Conservation (phyloP, 1,140 invertebrate species). For the Drosophila ironensis region DNA sequence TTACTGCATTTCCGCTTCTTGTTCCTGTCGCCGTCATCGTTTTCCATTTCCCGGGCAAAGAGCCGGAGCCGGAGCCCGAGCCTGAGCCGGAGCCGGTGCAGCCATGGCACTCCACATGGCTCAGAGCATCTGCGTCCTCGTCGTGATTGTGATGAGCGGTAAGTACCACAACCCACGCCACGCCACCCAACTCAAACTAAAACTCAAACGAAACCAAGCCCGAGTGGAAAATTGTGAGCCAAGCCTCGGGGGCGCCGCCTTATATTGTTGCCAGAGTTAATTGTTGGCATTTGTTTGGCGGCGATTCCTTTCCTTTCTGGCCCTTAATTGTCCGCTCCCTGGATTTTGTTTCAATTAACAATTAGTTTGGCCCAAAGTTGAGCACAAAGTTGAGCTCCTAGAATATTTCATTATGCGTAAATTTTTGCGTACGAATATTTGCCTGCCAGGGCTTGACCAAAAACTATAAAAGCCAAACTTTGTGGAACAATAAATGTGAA, state of each 20-base stretch:
- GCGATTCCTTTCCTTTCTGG: slow-evolving; percentile 26
- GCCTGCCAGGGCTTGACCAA: slow-evolving; percentile 11
- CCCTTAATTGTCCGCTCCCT: slow-evolving; percentile 30
- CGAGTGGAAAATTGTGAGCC: background rate
- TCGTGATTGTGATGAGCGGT: slow-evolving; percentile 74
- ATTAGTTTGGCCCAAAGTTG: slow-evolving; percentile 62
- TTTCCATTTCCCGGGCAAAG: slow-evolving; percentile 13
- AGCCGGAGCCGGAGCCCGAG: background rate
- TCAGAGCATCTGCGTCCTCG: slow-evolving; percentile 59
- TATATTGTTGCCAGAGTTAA: slow-evolving; percentile 71
- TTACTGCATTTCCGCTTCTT: slow-evolving; percentile 75
- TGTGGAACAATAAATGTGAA: background rate
- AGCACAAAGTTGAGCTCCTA: slow-evolving; percentile 37
- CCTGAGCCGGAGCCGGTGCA: background rate
- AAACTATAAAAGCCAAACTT: slow-evolving; percentile 10
- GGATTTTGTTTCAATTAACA: slow-evolving; percentile 74
- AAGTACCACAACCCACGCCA: slow-evolving; percentile 47
- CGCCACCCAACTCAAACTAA: background rate
- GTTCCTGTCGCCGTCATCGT: slow-evolving; percentile 54
- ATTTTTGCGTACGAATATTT: slow-evolving; percentile 50
- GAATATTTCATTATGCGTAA: slow-evolving; percentile 56
- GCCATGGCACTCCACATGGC: slow-evolving; percentile 57
- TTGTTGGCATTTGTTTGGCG: slow-evolving; percentile 71
- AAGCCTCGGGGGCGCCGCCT: slow-evolving; percentile 22
- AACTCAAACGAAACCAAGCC: background rate